phyloP scores from a whole-genome alignment of 1,140 invertebrate genomes.

The Pemphigus obesinymphae region DNA sequence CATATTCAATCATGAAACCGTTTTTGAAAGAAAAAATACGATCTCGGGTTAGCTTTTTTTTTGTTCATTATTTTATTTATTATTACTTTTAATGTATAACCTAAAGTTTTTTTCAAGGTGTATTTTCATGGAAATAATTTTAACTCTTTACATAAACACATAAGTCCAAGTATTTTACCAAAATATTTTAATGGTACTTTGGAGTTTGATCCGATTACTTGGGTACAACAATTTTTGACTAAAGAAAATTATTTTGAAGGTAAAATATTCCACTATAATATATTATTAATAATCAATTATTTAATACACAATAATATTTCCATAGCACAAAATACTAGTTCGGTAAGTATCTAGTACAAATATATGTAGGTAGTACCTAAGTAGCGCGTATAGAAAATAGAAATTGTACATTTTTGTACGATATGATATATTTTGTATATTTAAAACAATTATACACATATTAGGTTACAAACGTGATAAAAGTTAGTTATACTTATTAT shows the following conservation, averaged over 20 bases:
- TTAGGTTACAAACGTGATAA: too few species aligned
- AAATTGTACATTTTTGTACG: too few species aligned
- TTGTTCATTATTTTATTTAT: not conserved
- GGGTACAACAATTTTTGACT: constrained; percentile 47
- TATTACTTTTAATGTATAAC: not conserved
- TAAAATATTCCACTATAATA: constrained; percentile 44
- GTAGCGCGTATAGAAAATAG: too few species aligned
- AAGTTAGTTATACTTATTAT: too few species aligned
- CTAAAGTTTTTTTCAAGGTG: constrained; percentile 43
- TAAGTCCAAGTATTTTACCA: constrained; percentile 45
- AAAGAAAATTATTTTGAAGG: constrained; percentile 52
- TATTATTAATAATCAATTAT: too few species aligned
- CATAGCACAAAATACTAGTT: too few species aligned
- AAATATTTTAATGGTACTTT: constrained; percentile 45
- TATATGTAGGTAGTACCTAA: too few species aligned
- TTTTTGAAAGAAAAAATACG: constrained; percentile 54
- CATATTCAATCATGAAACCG: constrained; percentile 53
- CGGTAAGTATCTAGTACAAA: too few species aligned
- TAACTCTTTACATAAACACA: constrained; percentile 46
- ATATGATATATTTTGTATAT: too few species aligned
- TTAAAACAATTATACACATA: too few species aligned
- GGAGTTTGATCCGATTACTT: constrained; percentile 40
- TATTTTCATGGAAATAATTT: constrained; percentile 46
- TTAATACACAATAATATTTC: too few species aligned
- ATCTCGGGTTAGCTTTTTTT: constrained; percentile 47